phyloP scores from a whole-genome alignment of 1,140 invertebrate species.

The Papilio aristodemus region DNA sequence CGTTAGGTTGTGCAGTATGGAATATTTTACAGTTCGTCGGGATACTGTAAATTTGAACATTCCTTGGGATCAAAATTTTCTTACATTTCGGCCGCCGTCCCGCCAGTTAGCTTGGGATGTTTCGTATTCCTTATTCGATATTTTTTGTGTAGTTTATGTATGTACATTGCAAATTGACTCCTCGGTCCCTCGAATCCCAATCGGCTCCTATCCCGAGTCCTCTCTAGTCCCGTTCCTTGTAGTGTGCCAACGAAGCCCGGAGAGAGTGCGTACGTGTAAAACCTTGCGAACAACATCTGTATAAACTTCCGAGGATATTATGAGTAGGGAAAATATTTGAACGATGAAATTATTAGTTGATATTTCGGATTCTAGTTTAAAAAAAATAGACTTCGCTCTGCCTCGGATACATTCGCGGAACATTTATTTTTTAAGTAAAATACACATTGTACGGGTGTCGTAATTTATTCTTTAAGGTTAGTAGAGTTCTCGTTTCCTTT shows the following conservation, averaged over 20 bases:
- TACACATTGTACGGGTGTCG: constrained; percentile 60
- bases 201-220: constrained; percentile 67
- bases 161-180: constrained; percentile 40
- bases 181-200: constrained; percentile 55
- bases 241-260: constrained; percentile 73
- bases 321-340: not conserved
- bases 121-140: constrained; percentile 41
- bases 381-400: constrained; percentile 34
- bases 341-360: constrained; percentile 28
- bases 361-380: constrained; percentile 23
- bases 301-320: not conserved
- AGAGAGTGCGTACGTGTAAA: constrained; percentile 49
- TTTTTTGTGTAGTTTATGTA: constrained; percentile 49
- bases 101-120: constrained; percentile 37
- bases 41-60: constrained; percentile 69
- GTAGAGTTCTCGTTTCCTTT: constrained; percentile 70
- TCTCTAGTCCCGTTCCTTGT: constrained; percentile 73
- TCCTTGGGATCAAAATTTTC: constrained; percentile 61
- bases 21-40: constrained; percentile 60
- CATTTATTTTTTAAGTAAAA: constrained; percentile 64
- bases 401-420: constrained; percentile 49
- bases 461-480: constrained; percentile 75
- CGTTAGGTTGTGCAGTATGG: constrained; percentile 53
- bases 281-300: constrained; percentile 23
- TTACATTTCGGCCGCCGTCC: constrained; percentile 42